These are phyloP conservation scores for Triplophysa bombifrons DNA, from an alignment of 2,797 vertebrate species.

Conservation along the genomic window DNA sequence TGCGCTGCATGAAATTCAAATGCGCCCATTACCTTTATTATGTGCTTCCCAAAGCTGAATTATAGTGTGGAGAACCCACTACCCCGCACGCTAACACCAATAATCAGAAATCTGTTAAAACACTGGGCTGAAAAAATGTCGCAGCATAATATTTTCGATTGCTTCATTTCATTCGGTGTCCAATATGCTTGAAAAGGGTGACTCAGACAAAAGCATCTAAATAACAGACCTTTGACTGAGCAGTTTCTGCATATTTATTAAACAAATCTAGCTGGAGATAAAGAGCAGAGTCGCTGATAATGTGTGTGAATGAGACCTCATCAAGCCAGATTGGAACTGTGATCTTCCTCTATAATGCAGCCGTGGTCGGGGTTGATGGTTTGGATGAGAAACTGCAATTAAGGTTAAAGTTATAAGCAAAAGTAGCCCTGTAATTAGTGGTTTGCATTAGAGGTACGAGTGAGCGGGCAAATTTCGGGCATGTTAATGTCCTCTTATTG, in stretches of 20 bases:
- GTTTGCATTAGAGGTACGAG: conserved; percentile 18
- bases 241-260: conserved; percentile 16
- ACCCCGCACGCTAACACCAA: background rate
- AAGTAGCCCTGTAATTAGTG: conserved; percentile 42
- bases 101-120: background rate
- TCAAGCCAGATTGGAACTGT: conserved; percentile 30
- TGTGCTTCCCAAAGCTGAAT: conserved; percentile 39
- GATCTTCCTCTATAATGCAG: conserved; percentile 36
- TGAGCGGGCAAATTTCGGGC: conserved; percentile 28
- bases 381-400: conserved; percentile 48
- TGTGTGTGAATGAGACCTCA: conserved; percentile 44
- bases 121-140: background rate
- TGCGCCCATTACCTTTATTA: conserved; percentile 43
- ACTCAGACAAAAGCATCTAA: conserved; percentile 31
- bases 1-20: conserved; percentile 58
- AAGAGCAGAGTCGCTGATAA: conserved; percentile 21
- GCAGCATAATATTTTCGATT: conserved; percentile 3
- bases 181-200: conserved; percentile 20
- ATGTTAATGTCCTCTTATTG: conserved; percentile 23
- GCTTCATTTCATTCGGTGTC: conserved; percentile 1
- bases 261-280: conserved; percentile 24
- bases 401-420: conserved; percentile 42
- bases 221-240: conserved; percentile 36
- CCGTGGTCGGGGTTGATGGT: conserved; percentile 24
- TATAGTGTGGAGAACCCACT: conserved; percentile 23